Evolutionary conservation across 2,888 invertebrate genomes (phyloP), one percentile per base, ranked within the genome.

Genomic region (Caenorhabditis sp.): DNA sequence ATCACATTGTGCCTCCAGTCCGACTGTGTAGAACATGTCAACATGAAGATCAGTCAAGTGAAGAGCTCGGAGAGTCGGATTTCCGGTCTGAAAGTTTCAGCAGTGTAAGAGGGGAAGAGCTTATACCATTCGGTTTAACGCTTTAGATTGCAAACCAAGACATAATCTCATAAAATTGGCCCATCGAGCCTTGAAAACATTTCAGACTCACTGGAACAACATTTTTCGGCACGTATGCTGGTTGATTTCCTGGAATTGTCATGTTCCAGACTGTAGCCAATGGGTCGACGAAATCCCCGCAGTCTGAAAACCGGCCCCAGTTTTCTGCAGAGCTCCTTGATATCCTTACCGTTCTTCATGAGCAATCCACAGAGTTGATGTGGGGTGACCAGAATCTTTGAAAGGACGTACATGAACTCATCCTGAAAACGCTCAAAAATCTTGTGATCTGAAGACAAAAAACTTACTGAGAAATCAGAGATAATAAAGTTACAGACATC

Each of bases 1-100:
- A 84, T 95, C 95, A 93, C 98, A 98, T 85, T 96, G 95, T 0
- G 97, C 97, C 92, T 97, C 86, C 26, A 75, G 41, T 35, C 86
- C 86, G 0, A 58, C 35, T 3, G 75, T 79, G 44, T 90, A 89
- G 44, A 85, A 77, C 76, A 86, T 86, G 66, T 90, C 90, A 28
- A 90, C 74, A 72, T 90, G 90, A 14, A 90, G 74, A 84, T 90
- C 90, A 8, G 90, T 87, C 8, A 90, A 81, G 35, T 90, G 90
- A 6, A 90, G 84, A 3, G 89, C 89, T 49, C 85, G 82, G 8
- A 88, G 77, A 19, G 85, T 90, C 26, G 89, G 88, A 22, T 85
- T 87, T 7, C 85, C 85, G 1, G 85, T 44, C 80, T 68, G 38
- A 26, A 54, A 12, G n/a, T n/a, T n/a, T n/a, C n/a, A n/a, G n/a